phyloP scores from a whole-genome alignment of 2,113 vertebrate species.

The Paramisgurnus dabryanus region DNA sequence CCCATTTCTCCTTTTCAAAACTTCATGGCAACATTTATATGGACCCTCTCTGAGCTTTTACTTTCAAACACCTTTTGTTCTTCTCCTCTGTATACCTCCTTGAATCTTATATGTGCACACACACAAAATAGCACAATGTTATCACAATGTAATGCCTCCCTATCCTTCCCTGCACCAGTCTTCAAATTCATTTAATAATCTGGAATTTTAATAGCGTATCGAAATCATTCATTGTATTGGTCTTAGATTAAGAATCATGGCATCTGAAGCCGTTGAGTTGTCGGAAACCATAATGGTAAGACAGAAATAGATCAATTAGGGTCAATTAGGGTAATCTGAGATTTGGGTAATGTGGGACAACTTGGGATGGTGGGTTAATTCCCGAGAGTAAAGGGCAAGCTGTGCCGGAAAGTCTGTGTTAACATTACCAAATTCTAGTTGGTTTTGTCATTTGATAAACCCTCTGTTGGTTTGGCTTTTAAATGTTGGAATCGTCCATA shows the following conservation, averaged over 20 bases:
- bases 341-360: too few species aligned
- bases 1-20: slow-evolving; percentile 52
- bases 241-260: not conserved
- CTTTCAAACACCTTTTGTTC: slow-evolving; percentile 41
- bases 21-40: slow-evolving; percentile 55
- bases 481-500: not conserved
- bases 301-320: not conserved
- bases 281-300: not conserved
- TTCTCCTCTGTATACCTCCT: slow-evolving; percentile 10
- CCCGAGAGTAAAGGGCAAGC: not conserved
- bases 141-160: not conserved
- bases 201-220: not conserved
- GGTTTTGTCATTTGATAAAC: not conserved
- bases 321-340: too few species aligned
- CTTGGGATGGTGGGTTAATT: too few species aligned
- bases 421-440: not conserved
- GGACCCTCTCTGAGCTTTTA: slow-evolving; percentile 56
- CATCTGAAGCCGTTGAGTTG: not conserved
- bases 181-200: not conserved
- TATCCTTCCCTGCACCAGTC: too few species aligned
- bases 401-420: not conserved
- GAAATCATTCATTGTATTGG: not conserved
- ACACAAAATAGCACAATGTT: not conserved
- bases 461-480: not conserved
- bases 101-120: slow-evolving; percentile 27